These are phyloP conservation scores for Callithrix jacchus DNA, from an alignment of 2,113 vertebrate species.

Conservation along the genomic window DNA sequence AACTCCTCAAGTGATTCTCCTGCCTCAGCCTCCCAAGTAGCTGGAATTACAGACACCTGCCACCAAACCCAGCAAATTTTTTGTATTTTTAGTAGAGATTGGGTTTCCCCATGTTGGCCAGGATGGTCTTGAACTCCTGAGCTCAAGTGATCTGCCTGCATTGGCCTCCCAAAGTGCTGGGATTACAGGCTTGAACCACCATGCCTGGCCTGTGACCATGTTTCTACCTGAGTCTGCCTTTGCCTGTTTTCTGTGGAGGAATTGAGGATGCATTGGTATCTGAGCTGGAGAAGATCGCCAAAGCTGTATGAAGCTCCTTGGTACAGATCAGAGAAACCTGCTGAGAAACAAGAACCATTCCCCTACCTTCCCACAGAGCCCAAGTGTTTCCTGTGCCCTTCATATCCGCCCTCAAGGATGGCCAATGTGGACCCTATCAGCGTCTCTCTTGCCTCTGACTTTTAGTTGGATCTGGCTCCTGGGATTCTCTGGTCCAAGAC, in stretches of 20 bases:
- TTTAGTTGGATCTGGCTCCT: neutral
- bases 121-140: too few relatives aligned
- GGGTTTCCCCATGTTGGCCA: too few relatives aligned
- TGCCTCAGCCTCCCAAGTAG: neutral
- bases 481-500: neutral
- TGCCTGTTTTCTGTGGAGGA: neutral
- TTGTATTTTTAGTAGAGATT: too few relatives aligned
- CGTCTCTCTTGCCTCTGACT: neutral
- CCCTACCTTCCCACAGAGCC: neutral
- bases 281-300: neutral
- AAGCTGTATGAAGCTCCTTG: neutral
- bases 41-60: too few relatives aligned
- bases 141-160: too few relatives aligned
- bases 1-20: neutral
- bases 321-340: neutral
- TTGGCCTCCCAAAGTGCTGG: too few relatives aligned
- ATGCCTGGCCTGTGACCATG: neutral
- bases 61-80: too few relatives aligned
- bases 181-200: too few relatives aligned
- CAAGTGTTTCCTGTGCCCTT: too few relatives aligned
- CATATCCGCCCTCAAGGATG: neutral
- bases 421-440: rapidly evolving
- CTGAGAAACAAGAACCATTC: neutral
- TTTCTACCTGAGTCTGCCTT: neutral
- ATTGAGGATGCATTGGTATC: neutral